Conservation (phyloP, 2,113 vertebrate species). For the Lophius piscatorius region DNA sequence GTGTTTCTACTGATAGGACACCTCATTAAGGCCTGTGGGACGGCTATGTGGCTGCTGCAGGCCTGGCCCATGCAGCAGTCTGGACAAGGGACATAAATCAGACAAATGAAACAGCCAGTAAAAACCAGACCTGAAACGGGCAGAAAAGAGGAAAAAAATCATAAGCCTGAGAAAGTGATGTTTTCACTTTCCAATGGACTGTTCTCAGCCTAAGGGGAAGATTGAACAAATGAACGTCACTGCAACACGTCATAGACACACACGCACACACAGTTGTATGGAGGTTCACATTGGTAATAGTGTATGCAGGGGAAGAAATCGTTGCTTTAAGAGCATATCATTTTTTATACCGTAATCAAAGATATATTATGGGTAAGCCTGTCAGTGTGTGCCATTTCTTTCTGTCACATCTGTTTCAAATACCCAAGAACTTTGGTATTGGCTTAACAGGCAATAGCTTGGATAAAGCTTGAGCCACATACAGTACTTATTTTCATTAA, state of each 20-base stretch:
- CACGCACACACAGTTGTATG: slow-evolving; percentile 6
- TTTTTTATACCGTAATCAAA: slow-evolving; percentile 75
- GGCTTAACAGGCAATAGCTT: slow-evolving; percentile 53
- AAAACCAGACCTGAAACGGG: slow-evolving; percentile 80
- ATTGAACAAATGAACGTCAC: slow-evolving; percentile 68
- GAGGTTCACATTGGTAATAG: slow-evolving; percentile 41
- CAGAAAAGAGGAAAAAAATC: slow-evolving; percentile 70
- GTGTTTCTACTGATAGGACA: slow-evolving; percentile 83
- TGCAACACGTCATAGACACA: slow-evolving; percentile 42
- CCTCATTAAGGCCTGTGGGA: slow-evolving; percentile 79
- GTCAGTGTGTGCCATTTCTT: slow-evolving; percentile 66
- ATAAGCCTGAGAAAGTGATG: slow-evolving; percentile 74
- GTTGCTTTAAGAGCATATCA: slow-evolving; percentile 73
- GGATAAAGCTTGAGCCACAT: slow-evolving; percentile 41
- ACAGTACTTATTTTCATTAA: slow-evolving; percentile 55
- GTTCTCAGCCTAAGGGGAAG: slow-evolving; percentile 68
- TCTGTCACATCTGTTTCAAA: slow-evolving; percentile 73
- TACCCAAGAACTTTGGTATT: slow-evolving; percentile 39
- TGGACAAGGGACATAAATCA: slow-evolving; percentile 82
- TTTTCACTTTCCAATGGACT: slow-evolving; percentile 74
- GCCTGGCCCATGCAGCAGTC: slow-evolving; percentile 65
- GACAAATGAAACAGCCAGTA: slow-evolving; percentile 83
- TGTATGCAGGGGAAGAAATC: slow-evolving; percentile 56
- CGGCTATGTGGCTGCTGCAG: slow-evolving; percentile 77
- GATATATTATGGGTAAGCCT: slow-evolving; percentile 69